Evolutionary conservation across 2,797 vertebrate species (phyloP), one percentile per base, ranked within the genome.

Genomic region (Mus caroli): DNA sequence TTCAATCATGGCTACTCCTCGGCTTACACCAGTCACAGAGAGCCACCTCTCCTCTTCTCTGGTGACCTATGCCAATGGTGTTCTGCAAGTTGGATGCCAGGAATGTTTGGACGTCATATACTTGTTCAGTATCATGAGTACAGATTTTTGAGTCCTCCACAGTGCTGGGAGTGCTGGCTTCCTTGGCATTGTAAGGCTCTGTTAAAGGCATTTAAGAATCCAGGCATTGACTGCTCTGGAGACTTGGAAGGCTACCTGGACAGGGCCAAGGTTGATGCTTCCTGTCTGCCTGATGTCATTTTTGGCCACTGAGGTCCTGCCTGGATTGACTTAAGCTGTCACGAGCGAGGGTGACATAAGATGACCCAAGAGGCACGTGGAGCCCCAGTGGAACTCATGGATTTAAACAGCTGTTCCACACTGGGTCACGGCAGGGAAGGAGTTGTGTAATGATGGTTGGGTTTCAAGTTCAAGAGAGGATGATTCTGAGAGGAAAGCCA

Each of bases 391-490:
- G 73, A 91, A 71, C n/a, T 71, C 62, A 50, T 84, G 12, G 64
- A 79, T 93, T 90, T 83, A 88, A 94, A 58, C 13, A 6, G n/a
- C 43, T 95, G 76, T 71, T 50, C 73, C 64, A 40, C 28, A 75
- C 12, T 15, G 43, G 75, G 24, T 46, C 40, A 46, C 26, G 75
- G 40, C 58, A 88, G n/a, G n/a, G 69, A 79, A 71, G 88, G 58
- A 83, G 58, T 67, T 34, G 75, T 62, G 40, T 73, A 46, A 85
- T 79, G 64, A 89, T 31, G 73, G 56, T 58, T 92, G 26, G 73
- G 56, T 58, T 92, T 89, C 54, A 82, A 88, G n/a, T 77, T 92
- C 90, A 78, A 82, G 52, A 90, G 28, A 94, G 50, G 52, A 93
- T 58, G 73, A 91, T 28, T 20, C 58, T 64, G 69, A 93, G 14